Evolutionary conservation across 2,888 invertebrate species (phyloP).

Genomic region (Amphiduros pacificus): DNA sequence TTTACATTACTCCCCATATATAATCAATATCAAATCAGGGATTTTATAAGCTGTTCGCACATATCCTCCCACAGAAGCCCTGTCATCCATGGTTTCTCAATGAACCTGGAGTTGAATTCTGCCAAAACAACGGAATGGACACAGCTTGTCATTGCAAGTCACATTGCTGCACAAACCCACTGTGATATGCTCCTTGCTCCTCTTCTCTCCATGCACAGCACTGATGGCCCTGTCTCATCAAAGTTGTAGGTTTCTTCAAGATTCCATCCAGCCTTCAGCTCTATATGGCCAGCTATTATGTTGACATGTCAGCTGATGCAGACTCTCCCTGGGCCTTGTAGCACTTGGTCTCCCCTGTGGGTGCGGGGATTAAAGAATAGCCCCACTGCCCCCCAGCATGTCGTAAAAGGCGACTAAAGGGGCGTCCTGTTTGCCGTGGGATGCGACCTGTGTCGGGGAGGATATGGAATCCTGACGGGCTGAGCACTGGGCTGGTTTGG

Average conservation of each 20-base stretch:
- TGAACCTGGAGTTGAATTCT: slow-evolving; percentile 19
- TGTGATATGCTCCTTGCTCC: slow-evolving; percentile 23
- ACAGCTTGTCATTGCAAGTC: slow-evolving; percentile 22
- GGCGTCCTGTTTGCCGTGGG: no score
- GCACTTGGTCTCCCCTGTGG: no score
- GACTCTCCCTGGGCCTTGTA: neutral
- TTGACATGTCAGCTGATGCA: neutral
- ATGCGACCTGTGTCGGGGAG: no score
- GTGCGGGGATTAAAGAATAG: no score
- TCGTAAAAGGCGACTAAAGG: no score
- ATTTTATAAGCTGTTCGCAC: slow-evolving; percentile 21
- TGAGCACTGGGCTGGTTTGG: no score
- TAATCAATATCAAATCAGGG: no score
- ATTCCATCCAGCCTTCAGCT: slow-evolving; percentile 13
- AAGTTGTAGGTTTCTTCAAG: slow-evolving; percentile 26
- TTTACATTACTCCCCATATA: no score
- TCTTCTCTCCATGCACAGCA: slow-evolving; percentile 15
- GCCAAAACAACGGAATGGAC: slow-evolving; percentile 22
- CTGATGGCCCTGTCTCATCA: slow-evolving; percentile 23
- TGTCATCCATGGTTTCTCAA: slow-evolving; percentile 34
- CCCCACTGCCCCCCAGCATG: no score
- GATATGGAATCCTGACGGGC: no score
- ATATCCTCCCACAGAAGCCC: slow-evolving; percentile 24
- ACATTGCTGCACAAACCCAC: slow-evolving; percentile 17
- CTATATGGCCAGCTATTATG: neutral